Percentiles rank a stretch among this genome's conserved stretches.
phyloP scores from a whole-genome alignment of 2,113 vertebrate species.

The Pseudolaguvia tuberculata region DNA sequence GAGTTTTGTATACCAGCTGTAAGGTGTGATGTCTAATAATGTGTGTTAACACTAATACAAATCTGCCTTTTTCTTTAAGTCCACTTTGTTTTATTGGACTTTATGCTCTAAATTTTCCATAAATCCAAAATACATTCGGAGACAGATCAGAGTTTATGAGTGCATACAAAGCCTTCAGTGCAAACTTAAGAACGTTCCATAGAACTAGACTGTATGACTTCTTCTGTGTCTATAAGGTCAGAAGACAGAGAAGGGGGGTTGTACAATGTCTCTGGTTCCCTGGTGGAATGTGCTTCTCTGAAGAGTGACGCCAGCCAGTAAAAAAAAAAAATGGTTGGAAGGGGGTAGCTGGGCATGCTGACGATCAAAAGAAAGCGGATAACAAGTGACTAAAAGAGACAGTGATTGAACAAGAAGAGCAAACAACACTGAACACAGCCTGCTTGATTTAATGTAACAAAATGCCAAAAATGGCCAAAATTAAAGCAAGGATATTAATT shows the following conservation, averaged over 20 bases:
- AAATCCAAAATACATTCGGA: not conserved
- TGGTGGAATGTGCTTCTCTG: constrained; percentile 57
- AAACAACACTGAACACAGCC: not conserved
- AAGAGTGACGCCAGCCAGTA: constrained; percentile 40
- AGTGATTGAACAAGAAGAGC: not conserved
- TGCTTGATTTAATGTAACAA: not conserved
- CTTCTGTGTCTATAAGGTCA: constrained; percentile 8
- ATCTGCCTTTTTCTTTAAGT: not conserved
- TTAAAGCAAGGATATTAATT: too few species aligned
- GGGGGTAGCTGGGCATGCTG: not conserved
- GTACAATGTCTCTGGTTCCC: constrained; percentile 24
- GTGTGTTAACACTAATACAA: not conserved
- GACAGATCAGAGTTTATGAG: not conserved
- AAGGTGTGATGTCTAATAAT: not conserved
- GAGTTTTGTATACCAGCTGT: not conserved
- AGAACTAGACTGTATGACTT: constrained; percentile 2
- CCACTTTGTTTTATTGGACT: not conserved
- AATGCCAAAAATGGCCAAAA: not conserved
- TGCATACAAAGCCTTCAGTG: not conserved
- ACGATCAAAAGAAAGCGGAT: constrained; percentile 26
- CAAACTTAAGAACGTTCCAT: not conserved
- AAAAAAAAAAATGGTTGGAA: not conserved
- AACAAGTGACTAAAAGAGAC: constrained; percentile 8
- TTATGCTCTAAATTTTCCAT: not conserved
- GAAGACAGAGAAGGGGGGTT: constrained; percentile 23